Conservation (phyloP, 2,113 vertebrate species). For the Alouatta palliata region DNA sequence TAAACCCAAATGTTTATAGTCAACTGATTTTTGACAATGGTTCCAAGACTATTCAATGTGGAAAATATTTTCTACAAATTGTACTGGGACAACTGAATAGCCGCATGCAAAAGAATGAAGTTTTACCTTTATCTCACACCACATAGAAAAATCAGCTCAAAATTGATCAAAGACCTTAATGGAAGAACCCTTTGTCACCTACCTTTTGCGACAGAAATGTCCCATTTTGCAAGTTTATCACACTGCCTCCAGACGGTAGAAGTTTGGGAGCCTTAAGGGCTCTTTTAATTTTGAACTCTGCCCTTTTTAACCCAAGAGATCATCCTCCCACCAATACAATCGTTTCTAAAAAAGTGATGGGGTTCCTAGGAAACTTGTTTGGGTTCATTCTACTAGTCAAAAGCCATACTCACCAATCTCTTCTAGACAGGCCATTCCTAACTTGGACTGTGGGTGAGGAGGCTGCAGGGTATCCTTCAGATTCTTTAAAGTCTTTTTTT, state of each 20-base stretch:
- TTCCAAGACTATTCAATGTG: not conserved
- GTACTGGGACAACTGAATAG: not conserved
- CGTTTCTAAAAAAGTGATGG: not conserved
- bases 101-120: not conserved
- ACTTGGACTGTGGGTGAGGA: not conserved
- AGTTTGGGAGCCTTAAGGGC: not conserved
- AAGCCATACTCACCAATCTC: not conserved
- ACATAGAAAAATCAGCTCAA: not conserved
- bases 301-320: not conserved
- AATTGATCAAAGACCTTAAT: not conserved
- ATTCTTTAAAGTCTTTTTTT: not conserved
- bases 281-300: not conserved
- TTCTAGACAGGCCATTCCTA: not conserved
- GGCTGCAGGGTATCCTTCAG: not conserved
- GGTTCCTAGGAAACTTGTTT: not conserved
- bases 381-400: not conserved
- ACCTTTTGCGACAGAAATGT: not conserved
- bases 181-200: not conserved
- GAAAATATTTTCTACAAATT: not conserved
- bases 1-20: not conserved
- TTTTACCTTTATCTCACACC: not conserved
- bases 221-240: not conserved
- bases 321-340: not conserved
- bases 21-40: too few species aligned
- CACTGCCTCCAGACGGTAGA: not conserved